Percentiles rank a stretch among this genome's conserved stretches.
Conservation (phyloP, 1,140 invertebrate species). For the silkworm (Bombyx mori) region ASM3026992v2 NC_085123.1:2910501-2911000, state of each 20-base stretch:
- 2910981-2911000: slow-evolving; percentile 47
- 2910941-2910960: slow-evolving; percentile 36
- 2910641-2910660: slow-evolving; percentile 29
- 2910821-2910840: slow-evolving; percentile 31
- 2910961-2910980: slow-evolving; percentile 29
- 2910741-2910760: slow-evolving; percentile 47
- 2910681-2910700: slow-evolving; percentile 20
- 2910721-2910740: slow-evolving; percentile 22
- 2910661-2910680: slow-evolving; percentile 22
- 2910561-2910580: slow-evolving; percentile 17
- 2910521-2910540: slow-evolving; percentile 2
- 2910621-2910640: slow-evolving; percentile 53
- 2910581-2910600: slow-evolving; percentile 6
- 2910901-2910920: slow-evolving; percentile 22
- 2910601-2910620: slow-evolving; percentile 25
- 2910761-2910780: slow-evolving; percentile 55
- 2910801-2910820: slow-evolving; percentile 48
- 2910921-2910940: slow-evolving; percentile 17
- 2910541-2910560: slow-evolving; percentile 7
- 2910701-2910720: slow-evolving; percentile 26
- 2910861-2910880: slow-evolving; percentile 51
- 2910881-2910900: slow-evolving; percentile 27
- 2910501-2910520: slow-evolving; percentile 18
- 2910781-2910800: slow-evolving; percentile 33
- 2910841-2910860: slow-evolving; percentile 23